Evolutionary conservation across 2,797 vertebrate species (phyloP).

Genomic region (Hydrolagus colliei): DNA sequence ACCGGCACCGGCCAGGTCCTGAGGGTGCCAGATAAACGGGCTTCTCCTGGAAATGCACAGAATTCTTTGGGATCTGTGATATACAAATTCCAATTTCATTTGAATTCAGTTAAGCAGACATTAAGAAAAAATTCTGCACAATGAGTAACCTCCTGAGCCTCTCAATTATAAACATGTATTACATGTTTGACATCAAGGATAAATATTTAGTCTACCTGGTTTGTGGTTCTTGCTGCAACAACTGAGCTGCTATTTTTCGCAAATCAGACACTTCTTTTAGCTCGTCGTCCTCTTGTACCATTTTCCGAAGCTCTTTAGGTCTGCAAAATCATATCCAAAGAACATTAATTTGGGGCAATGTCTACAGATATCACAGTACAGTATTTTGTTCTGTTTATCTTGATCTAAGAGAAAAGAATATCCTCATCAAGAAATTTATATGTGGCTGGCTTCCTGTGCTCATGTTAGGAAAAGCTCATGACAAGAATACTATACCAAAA

Average conservation of each 20-base stretch:
- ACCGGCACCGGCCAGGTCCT: too few species aligned
- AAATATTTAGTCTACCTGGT: slow-evolving; percentile 64
- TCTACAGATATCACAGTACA: neutral
- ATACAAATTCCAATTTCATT: too few species aligned
- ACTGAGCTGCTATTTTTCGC: slow-evolving; percentile 88
- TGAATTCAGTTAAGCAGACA: too few species aligned
- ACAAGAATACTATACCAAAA: too few species aligned
- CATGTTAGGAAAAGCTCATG: too few species aligned
- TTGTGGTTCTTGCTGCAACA: slow-evolving; percentile 91
- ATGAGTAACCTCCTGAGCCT: neutral
- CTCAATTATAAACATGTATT: neutral
- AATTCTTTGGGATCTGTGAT: neutral
- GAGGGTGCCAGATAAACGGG: too few species aligned
- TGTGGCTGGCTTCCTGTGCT: too few species aligned
- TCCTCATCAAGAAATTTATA: too few species aligned
- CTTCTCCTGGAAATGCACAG: too few species aligned
- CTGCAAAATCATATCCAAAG: slow-evolving; percentile 49
- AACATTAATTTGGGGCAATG: neutral
- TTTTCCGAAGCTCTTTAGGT: slow-evolving; percentile 68
- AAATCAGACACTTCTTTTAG: slow-evolving; percentile 89
- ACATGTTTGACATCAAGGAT: neutral
- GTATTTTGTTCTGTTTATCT: too few species aligned
- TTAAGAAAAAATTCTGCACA: too few species aligned
- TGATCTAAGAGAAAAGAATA: too few species aligned
- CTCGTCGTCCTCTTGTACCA: slow-evolving; percentile 72